Percentiles rank a stretch among this genome's conserved stretches.
Evolutionary conservation across 2,888 invertebrate genomes (phyloP).

Genomic region (Clusia tigrina): DNA sequence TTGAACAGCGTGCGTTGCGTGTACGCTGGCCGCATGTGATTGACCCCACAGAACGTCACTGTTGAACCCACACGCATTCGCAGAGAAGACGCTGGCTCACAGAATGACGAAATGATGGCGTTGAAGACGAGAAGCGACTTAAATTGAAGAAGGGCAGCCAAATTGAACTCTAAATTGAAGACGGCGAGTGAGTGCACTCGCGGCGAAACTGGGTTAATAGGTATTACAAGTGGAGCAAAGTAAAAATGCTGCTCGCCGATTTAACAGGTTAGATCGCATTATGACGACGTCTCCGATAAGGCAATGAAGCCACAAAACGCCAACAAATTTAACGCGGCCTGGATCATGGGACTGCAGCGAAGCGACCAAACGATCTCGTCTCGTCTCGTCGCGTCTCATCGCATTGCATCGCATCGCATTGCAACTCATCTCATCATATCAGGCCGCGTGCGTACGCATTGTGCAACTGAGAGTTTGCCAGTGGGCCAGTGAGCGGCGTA

Average conservation of each 20-base stretch:
- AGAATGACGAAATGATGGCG: not conserved
- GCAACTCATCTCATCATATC: no score
- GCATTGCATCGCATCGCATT: no score
- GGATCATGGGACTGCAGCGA: not conserved
- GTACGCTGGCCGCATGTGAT: no score
- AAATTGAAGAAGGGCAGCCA: constrained; percentile 51
- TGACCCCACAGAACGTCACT: not conserved
- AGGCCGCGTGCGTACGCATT: not conserved
- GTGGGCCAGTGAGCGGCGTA: not conserved
- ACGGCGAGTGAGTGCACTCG: constrained; percentile 36
- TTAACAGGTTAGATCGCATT: constrained; percentile 36
- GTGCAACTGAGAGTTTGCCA: not conserved
- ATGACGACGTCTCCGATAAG: not conserved
- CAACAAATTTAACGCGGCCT: not conserved
- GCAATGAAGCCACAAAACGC: not conserved
- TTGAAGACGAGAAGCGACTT: not conserved
- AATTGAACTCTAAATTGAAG: constrained; percentile 57
- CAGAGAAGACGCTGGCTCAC: constrained; percentile 2
- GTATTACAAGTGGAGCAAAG: not conserved
- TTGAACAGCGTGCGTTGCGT: no score
- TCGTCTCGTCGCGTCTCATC: not conserved
- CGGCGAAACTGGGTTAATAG: constrained; percentile 46
- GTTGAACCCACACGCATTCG: not conserved
- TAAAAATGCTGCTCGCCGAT: not conserved
- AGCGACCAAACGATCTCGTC: not conserved